Percentiles rank a stretch among this genome's conserved stretches.
Evolutionary conservation across 2,888 invertebrate genomes (phyloP).

Genomic region (Cataglyphis albicans): DNA sequence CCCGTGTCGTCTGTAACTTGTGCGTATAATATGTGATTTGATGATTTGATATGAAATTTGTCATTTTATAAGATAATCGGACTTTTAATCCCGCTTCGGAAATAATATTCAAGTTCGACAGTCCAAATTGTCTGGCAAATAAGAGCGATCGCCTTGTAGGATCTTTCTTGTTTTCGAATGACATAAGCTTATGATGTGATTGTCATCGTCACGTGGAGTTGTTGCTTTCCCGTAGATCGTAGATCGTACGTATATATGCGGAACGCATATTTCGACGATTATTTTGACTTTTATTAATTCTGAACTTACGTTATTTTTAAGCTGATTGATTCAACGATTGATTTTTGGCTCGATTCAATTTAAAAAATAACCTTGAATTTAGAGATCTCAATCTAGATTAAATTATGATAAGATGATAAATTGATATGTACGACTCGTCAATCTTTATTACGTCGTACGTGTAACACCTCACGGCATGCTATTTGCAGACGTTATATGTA

Average conservation of each 20-base stretch:
- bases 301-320: neutral
- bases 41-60: neutral
- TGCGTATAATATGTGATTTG: neutral
- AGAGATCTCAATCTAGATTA: neutral
- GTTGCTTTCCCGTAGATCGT: neutral
- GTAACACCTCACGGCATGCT: neutral
- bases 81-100: no score
- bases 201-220: neutral
- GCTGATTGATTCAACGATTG: neutral
- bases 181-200: neutral
- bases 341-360: neutral
- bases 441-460: slow-evolving; percentile 4
- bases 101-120: neutral
- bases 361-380: neutral
- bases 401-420: slow-evolving; percentile 22
- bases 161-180: neutral
- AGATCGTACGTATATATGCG: neutral
- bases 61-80: neutral
- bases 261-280: neutral
- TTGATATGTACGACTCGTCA: neutral
- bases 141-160: neutral
- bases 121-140: neutral
- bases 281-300: neutral
- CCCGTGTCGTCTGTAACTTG: neutral
- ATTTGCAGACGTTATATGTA: neutral